Base-by-base conservation (phyloP, 2,797 vertebrate species). In the Gallinago solitaria region DNA sequence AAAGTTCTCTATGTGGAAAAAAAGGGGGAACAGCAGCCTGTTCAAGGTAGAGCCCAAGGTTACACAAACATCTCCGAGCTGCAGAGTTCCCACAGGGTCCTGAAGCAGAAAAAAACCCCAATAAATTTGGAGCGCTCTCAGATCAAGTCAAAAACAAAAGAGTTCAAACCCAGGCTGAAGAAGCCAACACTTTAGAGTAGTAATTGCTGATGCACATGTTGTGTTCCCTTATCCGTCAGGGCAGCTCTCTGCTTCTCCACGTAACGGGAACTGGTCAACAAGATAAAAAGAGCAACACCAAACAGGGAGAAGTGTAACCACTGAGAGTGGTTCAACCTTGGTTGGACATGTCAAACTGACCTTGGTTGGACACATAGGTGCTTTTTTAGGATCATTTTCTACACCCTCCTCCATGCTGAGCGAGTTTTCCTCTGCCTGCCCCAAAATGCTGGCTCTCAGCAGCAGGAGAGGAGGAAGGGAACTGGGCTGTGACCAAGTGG, bases 31-130 rank as follows among this genome's bases (percentile, higher is more conserved):
- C 12, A 15, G 30, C 8, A 2, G 70, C 54, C 21, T 73, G 30
- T 35, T 90, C 79, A 63, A 47, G 23, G 73, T 23, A 68, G 79
- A 86, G 13, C 57, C 47, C 94, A 86, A 91, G 94, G 95, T 70
- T 88, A 73, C 37, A 80, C 87, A 95, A 96, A 94, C 70, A 92
- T 11, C 25, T 89, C 69, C 73, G 39, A 17, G 8, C 50, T 59
- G 47, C 12, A 10, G 6, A n/a, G 21, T 76, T 94, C 87, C 79
- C 92, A 89, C 10, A 0, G 51, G 51, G 28, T 28, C 32, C 23
- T 0, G 3, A 59, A 85, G 41, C 25, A 79, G 48, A 27, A 53
- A 53, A 80, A 48, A 53, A 32, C 3, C 1, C 43, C 53, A 18
- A 50, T 10, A 45, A 47, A 83, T 61, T 25, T 33, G 14, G 27